These are phyloP conservation scores for Pangasianodon hypophthalmus DNA, from an alignment of 2,113 vertebrate species.

Conservation along the genomic window DNA sequence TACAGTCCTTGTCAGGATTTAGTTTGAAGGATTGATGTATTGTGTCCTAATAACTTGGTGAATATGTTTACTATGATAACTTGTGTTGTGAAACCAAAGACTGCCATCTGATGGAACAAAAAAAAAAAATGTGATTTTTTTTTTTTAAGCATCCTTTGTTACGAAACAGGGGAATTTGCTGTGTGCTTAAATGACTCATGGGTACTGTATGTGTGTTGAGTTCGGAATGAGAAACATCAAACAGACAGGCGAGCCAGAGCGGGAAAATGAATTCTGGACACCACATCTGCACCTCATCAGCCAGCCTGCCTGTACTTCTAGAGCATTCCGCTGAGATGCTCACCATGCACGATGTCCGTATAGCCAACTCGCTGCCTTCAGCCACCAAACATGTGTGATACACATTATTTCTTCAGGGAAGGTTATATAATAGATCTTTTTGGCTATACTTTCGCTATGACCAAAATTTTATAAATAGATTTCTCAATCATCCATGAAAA, in stretches of 20 bases:
- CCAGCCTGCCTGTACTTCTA: conserved; percentile 23
- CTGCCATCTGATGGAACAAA: background rate
- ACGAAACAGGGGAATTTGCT: conserved; percentile 20
- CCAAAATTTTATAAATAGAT: conserved; percentile 10
- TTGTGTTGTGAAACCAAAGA: no score
- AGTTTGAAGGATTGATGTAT: background rate
- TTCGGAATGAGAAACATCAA: conserved; percentile 15
- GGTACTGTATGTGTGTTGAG: conserved; percentile 20
- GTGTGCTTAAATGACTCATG: conserved; percentile 17
- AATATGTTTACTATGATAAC: background rate
- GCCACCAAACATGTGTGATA: conserved; percentile 17
- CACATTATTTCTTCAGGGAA: conserved; percentile 30
- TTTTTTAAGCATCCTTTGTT: background rate
- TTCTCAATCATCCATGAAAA: background rate
- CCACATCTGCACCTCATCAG: conserved; percentile 54
- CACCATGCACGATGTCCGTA: conserved; percentile 28
- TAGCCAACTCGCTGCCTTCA: conserved; percentile 11
- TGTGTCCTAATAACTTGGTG: background rate
- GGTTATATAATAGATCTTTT: conserved; percentile 4
- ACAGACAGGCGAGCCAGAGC: conserved; percentile 17
- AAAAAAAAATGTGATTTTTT: background rate
- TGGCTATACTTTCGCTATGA: conserved; percentile 13
- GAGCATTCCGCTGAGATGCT: background rate
- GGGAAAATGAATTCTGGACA: conserved; percentile 31
- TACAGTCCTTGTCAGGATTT: background rate